Evolutionary conservation across 2,888 invertebrate genomes (phyloP).

Genomic region (Diadegma fenestrale): DNA sequence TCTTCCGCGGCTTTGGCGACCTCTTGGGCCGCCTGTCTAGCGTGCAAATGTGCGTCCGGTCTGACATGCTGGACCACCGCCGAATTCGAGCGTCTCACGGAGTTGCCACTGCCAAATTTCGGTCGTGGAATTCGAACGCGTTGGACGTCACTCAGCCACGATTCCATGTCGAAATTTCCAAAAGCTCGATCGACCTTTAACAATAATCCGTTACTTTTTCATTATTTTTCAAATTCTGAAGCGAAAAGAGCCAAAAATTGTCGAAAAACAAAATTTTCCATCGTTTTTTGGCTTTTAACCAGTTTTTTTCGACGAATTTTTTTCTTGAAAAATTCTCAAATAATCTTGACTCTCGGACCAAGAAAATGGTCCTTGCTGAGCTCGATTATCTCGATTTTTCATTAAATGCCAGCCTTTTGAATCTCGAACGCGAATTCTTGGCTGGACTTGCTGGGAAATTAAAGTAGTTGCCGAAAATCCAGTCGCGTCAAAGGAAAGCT

Average conservation of each 20-base stretch:
- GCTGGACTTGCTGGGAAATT: neutral
- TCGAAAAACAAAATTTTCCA: neutral
- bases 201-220: neutral
- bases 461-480: neutral
- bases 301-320: neutral
- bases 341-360: neutral
- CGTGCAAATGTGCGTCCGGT: slow-evolving; percentile 84
- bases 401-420: neutral
- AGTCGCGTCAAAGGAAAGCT: neutral
- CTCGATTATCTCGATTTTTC: neutral
- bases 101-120: slow-evolving; percentile 89
- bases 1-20: slow-evolving; percentile 91
- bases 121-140: slow-evolving; percentile 93
- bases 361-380: neutral
- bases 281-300: neutral
- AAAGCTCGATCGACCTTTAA: neutral
- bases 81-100: slow-evolving; percentile 85
- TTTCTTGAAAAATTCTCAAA: neutral
- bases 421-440: neutral
- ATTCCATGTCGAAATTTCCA: slow-evolving; percentile 88
- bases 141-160: slow-evolving; percentile 94
- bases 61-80: slow-evolving; percentile 88
- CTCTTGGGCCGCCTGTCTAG: slow-evolving; percentile 84
- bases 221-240: neutral
- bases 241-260: neutral